Base-by-base conservation (phyloP, 2,113 vertebrate genomes). In the Opisthocomus hoazin region DNA sequence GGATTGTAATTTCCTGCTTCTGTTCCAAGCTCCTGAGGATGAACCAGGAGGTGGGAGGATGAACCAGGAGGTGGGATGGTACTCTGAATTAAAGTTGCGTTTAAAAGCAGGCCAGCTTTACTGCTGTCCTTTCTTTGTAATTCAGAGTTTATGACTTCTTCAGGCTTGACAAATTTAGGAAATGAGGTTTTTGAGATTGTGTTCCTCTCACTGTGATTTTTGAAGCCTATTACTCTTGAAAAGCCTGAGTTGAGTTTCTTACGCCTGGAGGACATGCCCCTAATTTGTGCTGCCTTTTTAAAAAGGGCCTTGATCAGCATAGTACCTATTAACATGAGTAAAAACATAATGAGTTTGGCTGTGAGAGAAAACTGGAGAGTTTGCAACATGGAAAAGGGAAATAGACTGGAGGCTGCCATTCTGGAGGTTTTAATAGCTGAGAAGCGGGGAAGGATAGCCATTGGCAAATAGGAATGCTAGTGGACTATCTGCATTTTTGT, bases 141-240 rank as follows among this genome's bases (percentile, higher is more conserved):
- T 64, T 78, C 58, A 83, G 65, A 78, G 29, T 81, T 70, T 30
- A 34, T 43, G 37, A n/a, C 43, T 95, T 84, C 60, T 91, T 87
- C 53, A 70, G 85, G 46, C 78, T 84, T 82, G 46, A 84, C 56
- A 84, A 82, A 87, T 82, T 87, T 41, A 91, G 61, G 51, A 96
- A 87, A 75, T 83, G 10, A 94, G n/a, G 6, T 48, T 91, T 94
- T 68, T 87, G 64, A 79, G 68, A 30, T 56, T 50, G 27, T 73
- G 13, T 74, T 90, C 36, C 65, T n/a, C 29, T 80, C 53, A 14
- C 29, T 30, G 43, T 84, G 46, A 39, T 74, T 90, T 90, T 70
- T 83, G 71, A 87, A 94, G 76, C 79, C 71, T 88, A 50, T 66
- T 91, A 37, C 24, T 91, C 82, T 86, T 82, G 77, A 89, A 94